Evolutionary conservation across 2,797 vertebrate species (phyloP).

Genomic region (Mycteria americana): DNA sequence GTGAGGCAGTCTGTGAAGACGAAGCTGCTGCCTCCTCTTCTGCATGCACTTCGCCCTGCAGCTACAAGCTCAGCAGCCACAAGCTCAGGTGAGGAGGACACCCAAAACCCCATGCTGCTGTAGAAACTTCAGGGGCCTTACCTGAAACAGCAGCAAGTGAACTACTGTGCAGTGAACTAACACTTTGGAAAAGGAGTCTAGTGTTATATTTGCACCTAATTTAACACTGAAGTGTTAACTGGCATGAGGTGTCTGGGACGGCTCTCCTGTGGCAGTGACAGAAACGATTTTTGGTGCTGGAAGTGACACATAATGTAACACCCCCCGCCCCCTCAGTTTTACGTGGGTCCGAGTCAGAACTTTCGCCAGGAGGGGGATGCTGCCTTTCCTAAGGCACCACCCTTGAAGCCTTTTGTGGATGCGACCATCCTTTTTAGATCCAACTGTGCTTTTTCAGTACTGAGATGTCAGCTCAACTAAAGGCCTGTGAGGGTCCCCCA

Average conservation of each 20-base stretch:
- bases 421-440: background rate
- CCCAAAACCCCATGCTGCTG: rapidly evolving
- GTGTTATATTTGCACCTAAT: too few species aligned
- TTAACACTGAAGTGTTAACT: background rate
- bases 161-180: background rate
- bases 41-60: rapidly evolving
- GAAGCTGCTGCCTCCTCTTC: background rate
- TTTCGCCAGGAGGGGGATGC: background rate
- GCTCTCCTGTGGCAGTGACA: background rate
- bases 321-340: too few species aligned
- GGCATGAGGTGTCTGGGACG: rapidly evolving
- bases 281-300: background rate
- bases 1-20: rapidly evolving
- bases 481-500: background rate
- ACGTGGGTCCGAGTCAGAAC: background rate
- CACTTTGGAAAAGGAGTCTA: background rate
- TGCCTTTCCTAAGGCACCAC: too few species aligned
- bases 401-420: background rate
- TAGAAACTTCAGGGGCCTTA: background rate
- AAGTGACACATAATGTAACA: rapidly evolving
- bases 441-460: background rate
- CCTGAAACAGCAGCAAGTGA: rapidly evolving
- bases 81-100: background rate
- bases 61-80: background rate
- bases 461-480: rapidly evolving